Base-by-base conservation (phyloP, 2,113 vertebrate genomes). In the Argyrosomus japonicus region DNA sequence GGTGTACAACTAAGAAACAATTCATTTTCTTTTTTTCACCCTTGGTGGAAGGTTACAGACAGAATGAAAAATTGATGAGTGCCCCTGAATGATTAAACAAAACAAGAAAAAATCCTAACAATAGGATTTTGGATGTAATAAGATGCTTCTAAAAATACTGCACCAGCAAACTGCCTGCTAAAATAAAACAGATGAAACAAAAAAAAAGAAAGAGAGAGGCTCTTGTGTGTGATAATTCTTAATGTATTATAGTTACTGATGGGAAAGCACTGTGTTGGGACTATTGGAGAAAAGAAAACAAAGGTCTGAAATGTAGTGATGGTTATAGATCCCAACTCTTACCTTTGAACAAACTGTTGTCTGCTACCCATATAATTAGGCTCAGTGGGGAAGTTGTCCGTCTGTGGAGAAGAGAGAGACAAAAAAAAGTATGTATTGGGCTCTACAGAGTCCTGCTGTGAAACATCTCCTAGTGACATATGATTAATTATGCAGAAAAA, bases 301-400 rank as follows among this genome's bases (percentile, higher is more conserved):
- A 80, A 70, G 60, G 58, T 85, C 65, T 72, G 72, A 79, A n/a
- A 77, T 72, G 75, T 47, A 75, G 69, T 64, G 78, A 88, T 19
- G 17, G 71, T 76, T 79, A 77, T 77, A 77, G 83, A 90, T 83
- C 95, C 95, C 93, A 85, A 94, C 91, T 94, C 97, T 98, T 98
- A 99, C 98, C 98, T 99, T 96, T 99, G 98, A 97, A 99, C 98
- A 98, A 99, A 99, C 97, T 99, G 98, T 96, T 99, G 98, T 96
- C 98, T 98, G 96, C 97, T 98, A 94, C 97, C 97, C 97, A 99
- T 98, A 96, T 99, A 99, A 98, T 98, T 99, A 97, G 98, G 96
- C 97, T 99, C 98, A 95, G 97, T 96, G 96, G 98, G 97, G 96
- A 99, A 99, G 98, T 97, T 99, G 97, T 99, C 98, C 96, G 98